Conservation (phyloP, 2,797 vertebrate species). For the Sarcoramphus papa region DNA sequence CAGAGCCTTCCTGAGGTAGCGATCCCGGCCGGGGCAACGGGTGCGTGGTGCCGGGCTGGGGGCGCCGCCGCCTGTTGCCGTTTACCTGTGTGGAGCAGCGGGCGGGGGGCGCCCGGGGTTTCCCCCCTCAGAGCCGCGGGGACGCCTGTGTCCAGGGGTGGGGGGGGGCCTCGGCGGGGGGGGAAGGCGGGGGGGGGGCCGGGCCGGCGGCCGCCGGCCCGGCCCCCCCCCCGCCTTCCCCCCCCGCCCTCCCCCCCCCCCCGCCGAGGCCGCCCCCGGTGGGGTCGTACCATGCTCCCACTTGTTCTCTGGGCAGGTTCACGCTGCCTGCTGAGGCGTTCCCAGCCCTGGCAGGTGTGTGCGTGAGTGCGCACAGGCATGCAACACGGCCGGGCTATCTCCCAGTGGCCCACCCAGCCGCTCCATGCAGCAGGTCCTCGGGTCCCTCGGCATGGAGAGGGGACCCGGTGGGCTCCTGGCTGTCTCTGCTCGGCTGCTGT, state of each 20-base stretch:
- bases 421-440: not conserved
- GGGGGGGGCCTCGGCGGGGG: not conserved
- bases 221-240: no score
- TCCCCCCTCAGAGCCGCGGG: not conserved
- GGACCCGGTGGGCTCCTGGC: not conserved
- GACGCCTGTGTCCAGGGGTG: not conserved
- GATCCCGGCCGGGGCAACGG: not conserved
- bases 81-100: not conserved
- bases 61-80: not conserved
- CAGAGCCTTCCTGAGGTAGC: conserved; percentile 40
- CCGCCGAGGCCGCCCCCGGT: not conserved
- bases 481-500: not conserved
- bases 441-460: not conserved
- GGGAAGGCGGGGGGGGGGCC: not conserved
- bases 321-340: not conserved
- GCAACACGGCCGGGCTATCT: not conserved
- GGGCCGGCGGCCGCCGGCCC: no score
- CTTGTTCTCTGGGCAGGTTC: not conserved
- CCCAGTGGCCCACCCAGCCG: not conserved
- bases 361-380: not conserved
- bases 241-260: not conserved
- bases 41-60: not conserved
- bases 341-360: not conserved
- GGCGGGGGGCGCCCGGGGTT: not conserved
- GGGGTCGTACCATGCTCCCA: not conserved